Evolutionary conservation across 2,797 vertebrate genomes (phyloP).

Genomic region (Lacerta viridis): DNA sequence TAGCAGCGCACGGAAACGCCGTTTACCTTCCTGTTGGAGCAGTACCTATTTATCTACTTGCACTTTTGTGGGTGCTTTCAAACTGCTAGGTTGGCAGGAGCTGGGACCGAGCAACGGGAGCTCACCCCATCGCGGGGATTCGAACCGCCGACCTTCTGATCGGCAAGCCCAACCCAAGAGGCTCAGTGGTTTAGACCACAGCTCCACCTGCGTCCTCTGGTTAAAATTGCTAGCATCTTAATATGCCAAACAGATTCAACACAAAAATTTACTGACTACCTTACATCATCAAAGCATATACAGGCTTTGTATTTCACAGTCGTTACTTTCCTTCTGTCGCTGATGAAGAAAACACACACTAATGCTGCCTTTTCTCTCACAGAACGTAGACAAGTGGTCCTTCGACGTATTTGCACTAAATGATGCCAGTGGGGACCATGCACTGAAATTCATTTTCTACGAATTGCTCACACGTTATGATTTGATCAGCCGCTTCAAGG

Average conservation of each 20-base stretch:
- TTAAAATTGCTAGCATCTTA: not conserved
- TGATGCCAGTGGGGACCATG: slow-evolving; percentile 92
- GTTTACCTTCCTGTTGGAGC: too few relatives aligned
- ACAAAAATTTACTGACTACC: slow-evolving; percentile 5
- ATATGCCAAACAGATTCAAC: not conserved
- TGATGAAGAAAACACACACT: slow-evolving; percentile 13
- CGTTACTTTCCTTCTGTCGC: not conserved
- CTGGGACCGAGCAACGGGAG: too few relatives aligned
- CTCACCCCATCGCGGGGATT: too few relatives aligned
- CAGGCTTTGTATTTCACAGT: not conserved
- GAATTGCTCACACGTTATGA: slow-evolving; percentile 96
- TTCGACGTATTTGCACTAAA: slow-evolving; percentile 97
- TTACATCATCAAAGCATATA: not conserved
- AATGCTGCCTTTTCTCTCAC: slow-evolving; percentile 42
- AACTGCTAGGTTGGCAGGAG: too few relatives aligned
- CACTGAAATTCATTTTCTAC: slow-evolving; percentile 96
- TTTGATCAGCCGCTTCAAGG: slow-evolving; percentile 96
- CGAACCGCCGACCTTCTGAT: too few relatives aligned
- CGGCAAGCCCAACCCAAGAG: too few relatives aligned
- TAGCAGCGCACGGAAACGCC: too few relatives aligned
- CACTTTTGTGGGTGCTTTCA: accelerated
- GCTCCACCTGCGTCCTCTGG: not conserved
- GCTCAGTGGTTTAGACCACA: too few relatives aligned
- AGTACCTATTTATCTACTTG: too few relatives aligned
- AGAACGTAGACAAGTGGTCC: slow-evolving; percentile 95